Evolutionary conservation across 2,888 invertebrate genomes (phyloP), one percentile per base, ranked within the genome.

Genomic region (Polietes domitor): DNA sequence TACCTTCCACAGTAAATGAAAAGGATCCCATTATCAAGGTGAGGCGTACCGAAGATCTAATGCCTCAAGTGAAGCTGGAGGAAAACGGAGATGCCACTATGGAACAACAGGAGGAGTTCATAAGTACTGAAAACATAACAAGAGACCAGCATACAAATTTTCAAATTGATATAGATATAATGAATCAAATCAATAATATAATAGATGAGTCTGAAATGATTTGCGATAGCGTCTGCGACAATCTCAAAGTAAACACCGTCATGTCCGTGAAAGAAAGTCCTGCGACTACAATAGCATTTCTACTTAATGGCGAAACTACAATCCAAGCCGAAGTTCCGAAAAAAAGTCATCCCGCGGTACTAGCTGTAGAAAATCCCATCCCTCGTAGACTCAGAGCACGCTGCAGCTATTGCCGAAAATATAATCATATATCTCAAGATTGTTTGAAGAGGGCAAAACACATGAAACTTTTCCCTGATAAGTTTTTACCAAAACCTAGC

Each of bases 121-220:
- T 74, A 70, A 9, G 61, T 71, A 50, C n/a, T 3, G 43, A 71
- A 10, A 55, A 12, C 41, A 26, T 15, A 15, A 10, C 19, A 41
- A 24, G 26, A 1, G 21, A 72, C 5, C 15, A 63, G 1, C 17
- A 61, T n/a, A 76, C 63, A 10, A 74, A 80, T 55, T 82, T 85
- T 47, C 50, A 82, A 73, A 85, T 85, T 50, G 85, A 85, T 72
- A 61, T 17, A 5, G 85, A 85, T 41, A 75, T 84, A 37, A 83
- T 85, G 80, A 72, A 75, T 63, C 83, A 85, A 80, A 85, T 85
- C 21, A 85, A 82, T 65, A 80, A 75, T 37, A 83, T 83, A 19
- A 78, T 80, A 24, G 68, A 83, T 28, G 80, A 84, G 37, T 76
- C 81, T 0, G 84, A 81, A 81, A 76, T 50, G 61, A 73, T 68